Evolutionary conservation across 1,140 invertebrate species (phyloP).

Genomic region (Orchestia grillus): DNA sequence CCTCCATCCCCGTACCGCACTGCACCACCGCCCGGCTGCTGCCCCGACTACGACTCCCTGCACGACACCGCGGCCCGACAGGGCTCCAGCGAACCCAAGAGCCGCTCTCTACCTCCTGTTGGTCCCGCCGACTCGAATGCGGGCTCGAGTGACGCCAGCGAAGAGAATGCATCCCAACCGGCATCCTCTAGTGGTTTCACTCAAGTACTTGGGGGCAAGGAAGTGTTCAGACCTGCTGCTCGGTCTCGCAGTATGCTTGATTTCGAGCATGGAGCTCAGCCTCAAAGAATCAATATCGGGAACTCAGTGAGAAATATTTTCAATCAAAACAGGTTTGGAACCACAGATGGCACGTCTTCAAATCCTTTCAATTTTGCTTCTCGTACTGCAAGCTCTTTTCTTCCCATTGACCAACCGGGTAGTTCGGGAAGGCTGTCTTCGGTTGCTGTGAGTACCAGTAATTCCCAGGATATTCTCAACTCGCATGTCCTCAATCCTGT

Average conservation of each 20-base stretch:
- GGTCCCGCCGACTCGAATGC: background rate
- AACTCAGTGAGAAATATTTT: background rate
- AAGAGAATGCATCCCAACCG: background rate
- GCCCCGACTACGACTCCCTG: constrained; percentile 1
- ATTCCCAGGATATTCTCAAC: background rate
- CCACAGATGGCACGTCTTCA: background rate
- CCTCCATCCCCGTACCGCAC: constrained; percentile 39
- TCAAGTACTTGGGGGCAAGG: background rate
- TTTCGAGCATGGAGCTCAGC: background rate
- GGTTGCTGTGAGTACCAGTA: background rate
- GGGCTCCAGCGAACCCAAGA: background rate
- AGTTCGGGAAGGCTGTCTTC: background rate
- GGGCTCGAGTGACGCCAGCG: background rate
- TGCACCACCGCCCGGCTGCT: constrained; percentile 35
- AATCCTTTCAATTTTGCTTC: constrained; percentile 1
- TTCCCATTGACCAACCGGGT: background rate
- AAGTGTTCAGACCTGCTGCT: background rate
- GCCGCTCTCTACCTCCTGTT: background rate
- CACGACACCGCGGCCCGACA: background rate
- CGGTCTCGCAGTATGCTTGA: background rate
- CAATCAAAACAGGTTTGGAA: background rate
- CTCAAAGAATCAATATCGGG: background rate
- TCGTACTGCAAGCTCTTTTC: background rate
- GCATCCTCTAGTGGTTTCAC: background rate
- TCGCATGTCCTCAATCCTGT: background rate